phyloP scores from a whole-genome alignment of 2,113 vertebrate genomes.

The Aptenodytes patagonicus region DNA sequence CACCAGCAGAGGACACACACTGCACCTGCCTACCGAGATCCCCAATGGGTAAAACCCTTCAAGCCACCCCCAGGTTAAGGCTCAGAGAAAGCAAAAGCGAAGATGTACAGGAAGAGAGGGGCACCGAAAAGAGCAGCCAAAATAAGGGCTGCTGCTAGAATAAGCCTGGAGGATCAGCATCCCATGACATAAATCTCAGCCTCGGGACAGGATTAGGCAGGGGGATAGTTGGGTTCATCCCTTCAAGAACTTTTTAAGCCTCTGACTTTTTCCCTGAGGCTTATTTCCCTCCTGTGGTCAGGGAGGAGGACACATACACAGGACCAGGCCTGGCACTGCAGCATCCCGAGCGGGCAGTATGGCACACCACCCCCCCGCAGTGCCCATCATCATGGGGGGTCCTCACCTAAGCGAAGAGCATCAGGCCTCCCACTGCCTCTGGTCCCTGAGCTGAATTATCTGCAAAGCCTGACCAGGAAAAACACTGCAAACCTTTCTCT shows the following conservation, averaged over 20 bases:
- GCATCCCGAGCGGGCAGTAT: accelerated
- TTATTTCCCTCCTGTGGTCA: not conserved
- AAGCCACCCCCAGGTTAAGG: not conserved
- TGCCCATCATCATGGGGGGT: accelerated
- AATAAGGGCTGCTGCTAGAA: not conserved
- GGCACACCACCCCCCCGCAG: not conserved
- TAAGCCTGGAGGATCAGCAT: not conserved
- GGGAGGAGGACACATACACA: not conserved
- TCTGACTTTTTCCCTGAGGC: not conserved
- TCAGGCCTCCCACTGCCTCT: not conserved
- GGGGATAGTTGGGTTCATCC: not conserved
- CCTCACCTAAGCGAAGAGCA: not conserved
- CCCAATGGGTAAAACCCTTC: not conserved
- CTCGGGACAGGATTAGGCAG: not conserved
- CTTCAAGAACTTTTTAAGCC: not conserved
- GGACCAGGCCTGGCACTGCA: not conserved
- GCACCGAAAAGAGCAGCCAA: not conserved
- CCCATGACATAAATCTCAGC: not conserved
- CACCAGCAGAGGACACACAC: not conserved
- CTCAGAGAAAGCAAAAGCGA: not conserved
- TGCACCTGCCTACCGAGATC: not conserved
- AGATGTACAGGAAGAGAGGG: not conserved
- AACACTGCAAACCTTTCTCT: not conserved
- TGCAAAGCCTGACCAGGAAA: not conserved
- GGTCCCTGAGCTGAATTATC: not conserved